Evolutionary conservation across 2,113 vertebrate genomes (phyloP).

Genomic region (Ochotona curzoniae): DNA sequence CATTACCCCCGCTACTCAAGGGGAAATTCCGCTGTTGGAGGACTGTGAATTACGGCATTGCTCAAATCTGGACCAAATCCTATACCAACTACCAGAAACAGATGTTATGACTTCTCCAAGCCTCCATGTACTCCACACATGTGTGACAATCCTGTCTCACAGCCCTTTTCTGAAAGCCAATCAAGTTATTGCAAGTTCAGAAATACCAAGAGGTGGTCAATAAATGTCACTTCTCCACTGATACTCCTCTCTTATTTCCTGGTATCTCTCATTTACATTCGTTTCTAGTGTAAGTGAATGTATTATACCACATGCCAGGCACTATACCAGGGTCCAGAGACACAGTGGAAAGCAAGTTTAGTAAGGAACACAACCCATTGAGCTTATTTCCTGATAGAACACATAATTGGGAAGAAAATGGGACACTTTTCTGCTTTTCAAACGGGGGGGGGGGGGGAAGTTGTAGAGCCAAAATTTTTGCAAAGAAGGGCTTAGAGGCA

Average conservation of each 20-base stretch:
- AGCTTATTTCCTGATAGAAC: background rate
- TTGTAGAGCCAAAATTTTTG: background rate
- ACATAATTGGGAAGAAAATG: background rate
- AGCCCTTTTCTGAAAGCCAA: background rate
- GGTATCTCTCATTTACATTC: background rate
- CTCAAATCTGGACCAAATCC: constrained; percentile 8
- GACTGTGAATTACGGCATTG: background rate
- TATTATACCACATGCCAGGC: background rate
- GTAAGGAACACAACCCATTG: background rate
- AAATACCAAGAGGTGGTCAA: background rate
- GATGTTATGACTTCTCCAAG: background rate
- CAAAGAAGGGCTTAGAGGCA: background rate
- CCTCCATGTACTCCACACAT: background rate
- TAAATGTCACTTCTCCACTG: background rate
- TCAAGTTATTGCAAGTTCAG: background rate
- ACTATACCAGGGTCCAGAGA: background rate
- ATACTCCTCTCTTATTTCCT: background rate
- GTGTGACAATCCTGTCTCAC: background rate
- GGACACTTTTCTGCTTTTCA: background rate
- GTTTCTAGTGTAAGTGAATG: background rate
- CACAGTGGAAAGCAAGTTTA: background rate
- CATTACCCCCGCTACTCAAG: background rate
- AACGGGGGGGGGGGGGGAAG: background rate
- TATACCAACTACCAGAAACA: background rate
- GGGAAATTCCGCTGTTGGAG: background rate